Percentiles rank a stretch among this genome's conserved stretches.
These are phyloP conservation scores for Sisyra terminalis DNA, from an alignment of 2,888 invertebrate species.

Conservation along the genomic window DNA sequence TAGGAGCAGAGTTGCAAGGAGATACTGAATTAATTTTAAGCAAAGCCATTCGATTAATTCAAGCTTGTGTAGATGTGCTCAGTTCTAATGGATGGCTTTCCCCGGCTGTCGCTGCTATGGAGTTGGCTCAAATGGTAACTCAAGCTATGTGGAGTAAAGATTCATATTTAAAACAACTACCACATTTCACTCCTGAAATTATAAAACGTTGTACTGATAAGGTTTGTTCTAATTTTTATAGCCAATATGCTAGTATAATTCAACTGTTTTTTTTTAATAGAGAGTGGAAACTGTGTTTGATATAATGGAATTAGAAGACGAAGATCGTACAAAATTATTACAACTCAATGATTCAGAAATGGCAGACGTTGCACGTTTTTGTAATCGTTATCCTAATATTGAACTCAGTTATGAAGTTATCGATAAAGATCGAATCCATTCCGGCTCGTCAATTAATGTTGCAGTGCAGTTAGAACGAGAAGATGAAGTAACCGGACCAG, in stretches of 20 bases:
- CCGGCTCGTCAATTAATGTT: conserved; percentile 78
- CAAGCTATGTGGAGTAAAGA: conserved; percentile 99
- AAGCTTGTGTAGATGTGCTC: conserved; percentile 90
- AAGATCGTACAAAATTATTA: conserved; percentile 60
- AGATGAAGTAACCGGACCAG: conserved; percentile 91
- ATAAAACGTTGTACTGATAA: conserved; percentile 85
- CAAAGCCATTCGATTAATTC: conserved; percentile 71
- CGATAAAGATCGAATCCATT: conserved; percentile 59
- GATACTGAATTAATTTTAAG: conserved; percentile 85
- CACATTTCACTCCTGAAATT: conserved; percentile 81
- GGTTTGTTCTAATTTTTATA: conserved; percentile 25
- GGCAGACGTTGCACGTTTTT: conserved; percentile 97
- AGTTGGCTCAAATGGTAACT: conserved; percentile 98
- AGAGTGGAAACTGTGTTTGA: conserved; percentile 87
- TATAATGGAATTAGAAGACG: conserved; percentile 90
- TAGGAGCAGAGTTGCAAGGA: conserved; percentile 91
- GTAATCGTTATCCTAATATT: conserved; percentile 97
- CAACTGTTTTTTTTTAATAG: conserved; percentile 18
- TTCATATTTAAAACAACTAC: conserved; percentile 90
- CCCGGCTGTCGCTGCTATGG: conserved; percentile 98
- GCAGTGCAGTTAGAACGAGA: conserved; percentile 87
- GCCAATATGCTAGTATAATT: not conserved
- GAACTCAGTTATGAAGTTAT: conserved; percentile 85
- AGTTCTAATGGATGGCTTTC: conserved; percentile 96
- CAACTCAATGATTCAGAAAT: conserved; percentile 76